These are phyloP conservation scores for Vidua chalybeata DNA, from an alignment of 2,113 vertebrate genomes.

Conservation along the genomic window DNA sequence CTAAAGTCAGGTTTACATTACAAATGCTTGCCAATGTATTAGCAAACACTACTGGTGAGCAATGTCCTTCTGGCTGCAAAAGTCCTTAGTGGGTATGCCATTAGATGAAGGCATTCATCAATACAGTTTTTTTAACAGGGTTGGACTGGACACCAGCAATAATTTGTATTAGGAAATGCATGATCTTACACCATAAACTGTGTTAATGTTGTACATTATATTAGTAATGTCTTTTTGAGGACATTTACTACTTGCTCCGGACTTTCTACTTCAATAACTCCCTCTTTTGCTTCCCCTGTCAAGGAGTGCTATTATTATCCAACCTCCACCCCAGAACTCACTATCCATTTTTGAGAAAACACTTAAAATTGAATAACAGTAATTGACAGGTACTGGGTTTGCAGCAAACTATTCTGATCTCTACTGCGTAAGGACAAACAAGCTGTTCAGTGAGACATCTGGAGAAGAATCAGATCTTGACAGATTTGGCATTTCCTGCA, in stretches of 20 bases:
- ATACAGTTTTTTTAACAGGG: background rate
- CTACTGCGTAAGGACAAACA: background rate
- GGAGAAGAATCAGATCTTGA: background rate
- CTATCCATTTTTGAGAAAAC: background rate
- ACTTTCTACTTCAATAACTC: background rate
- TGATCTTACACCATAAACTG: background rate
- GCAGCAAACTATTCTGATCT: background rate
- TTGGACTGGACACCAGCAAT: background rate
- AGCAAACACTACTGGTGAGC: background rate
- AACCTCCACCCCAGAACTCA: background rate
- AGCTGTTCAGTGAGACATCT: background rate
- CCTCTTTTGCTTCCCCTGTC: background rate
- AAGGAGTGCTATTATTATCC: background rate
- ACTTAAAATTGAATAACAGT: background rate
- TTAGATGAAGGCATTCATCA: background rate
- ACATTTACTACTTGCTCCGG: background rate
- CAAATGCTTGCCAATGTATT: background rate
- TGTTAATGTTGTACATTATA: background rate
- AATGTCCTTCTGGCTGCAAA: background rate
- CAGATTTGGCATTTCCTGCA: background rate
- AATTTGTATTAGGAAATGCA: background rate
- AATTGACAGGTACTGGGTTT: background rate
- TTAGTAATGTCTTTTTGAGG: background rate
- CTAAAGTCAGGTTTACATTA: background rate
- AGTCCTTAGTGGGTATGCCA: background rate